Evolutionary conservation across 2,888 invertebrate species (phyloP), one percentile per base, ranked within the genome.

Genomic region (Drosophila mercatorum): DNA sequence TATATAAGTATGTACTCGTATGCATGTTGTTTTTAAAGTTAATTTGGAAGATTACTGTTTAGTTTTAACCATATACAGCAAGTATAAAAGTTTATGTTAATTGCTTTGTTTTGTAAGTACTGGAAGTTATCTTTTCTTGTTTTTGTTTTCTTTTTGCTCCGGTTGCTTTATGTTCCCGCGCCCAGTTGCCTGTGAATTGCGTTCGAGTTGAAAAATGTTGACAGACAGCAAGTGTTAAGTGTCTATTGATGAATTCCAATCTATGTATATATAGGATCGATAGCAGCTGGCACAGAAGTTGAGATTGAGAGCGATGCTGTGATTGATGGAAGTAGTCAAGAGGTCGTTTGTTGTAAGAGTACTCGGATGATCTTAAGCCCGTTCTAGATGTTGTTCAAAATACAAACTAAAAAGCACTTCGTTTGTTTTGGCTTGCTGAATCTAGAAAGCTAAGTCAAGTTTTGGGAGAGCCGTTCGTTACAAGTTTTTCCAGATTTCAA

Each of bases 31-130:
- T 38, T 64, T 80, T 26, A 72, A 79, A 80, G 67, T 76, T 88
- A 83, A 89, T 81, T 83, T 84, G 84, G 84, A 84, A 84, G 84
- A 84, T 82, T 82, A 71, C 88, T 82, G 74, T 70, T 76, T 73
- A 87, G 88, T 72, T 75, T 72, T 70, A 58, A 75, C 80, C 74
- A 88, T 78, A 68, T 72, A 81, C 72, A 83, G 84, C 70, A 68
- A 81, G 74, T 83, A 87, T 83, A 74, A 75, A 77, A 85, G 71
- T 51, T 72, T 40, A 57, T 47, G 57, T 71, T 71, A 47, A 40
- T 61, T 67, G 44, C 22, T 44, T 63, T 69, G 53, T 69, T 62
- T 72, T 59, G 12, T 64, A 55, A 78, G 68, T 71, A 57, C 43
- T 78, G 75, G 80, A 78, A 78, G 80, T 77, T 61, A 55, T 51